Evolutionary conservation across 2,888 invertebrate genomes (phyloP), one percentile per base, ranked within the genome.

Genomic region (Campaea margaritaria): DNA sequence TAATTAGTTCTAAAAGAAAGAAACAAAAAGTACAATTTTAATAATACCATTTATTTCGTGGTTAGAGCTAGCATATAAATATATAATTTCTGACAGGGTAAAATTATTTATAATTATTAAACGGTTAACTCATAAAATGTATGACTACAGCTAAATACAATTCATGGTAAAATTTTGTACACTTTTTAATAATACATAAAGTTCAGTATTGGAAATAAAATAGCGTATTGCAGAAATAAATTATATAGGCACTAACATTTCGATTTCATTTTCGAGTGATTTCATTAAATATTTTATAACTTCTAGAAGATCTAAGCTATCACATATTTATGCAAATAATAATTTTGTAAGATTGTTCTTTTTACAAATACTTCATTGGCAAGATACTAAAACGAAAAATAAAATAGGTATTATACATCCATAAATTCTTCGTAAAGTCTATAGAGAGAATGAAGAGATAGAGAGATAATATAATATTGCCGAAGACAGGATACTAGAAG

Each of bases 301-400:
- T 79, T 76, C 79, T 78, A 88, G 79, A 89, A 89, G 88, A 90
- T 91, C 89, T 90, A 87, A 79, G 72, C 86, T 90, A 91, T 91
- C 91, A 91, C 89, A 88, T 82, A 31, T 31, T 21, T 79, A 73
- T 81, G 82, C 82, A 86, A 83, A 83, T 81, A 79, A 81, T 80
- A 84, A 82, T 82, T 84, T 83, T 76, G 76, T 82, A 81, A 76
- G 69, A 82, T 74, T 80, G 81, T 76, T 80, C 72, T 79, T 79
- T 84, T 81, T 81, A 85, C 78, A 86, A 86, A 89, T 88, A 91
- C 85, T 91, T 87, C 77, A 89, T 86, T 92, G 92, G 92, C 92
- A 92, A 92, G 92, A 92, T 81, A 87, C 79, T 86, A 84, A 83
- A 80, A 69, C 76, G 67, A 78, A 77, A 79, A 76, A 76, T 77